Base-by-base conservation (phyloP, 1,140 invertebrate species). In the Drosophila ogumai region DNA sequence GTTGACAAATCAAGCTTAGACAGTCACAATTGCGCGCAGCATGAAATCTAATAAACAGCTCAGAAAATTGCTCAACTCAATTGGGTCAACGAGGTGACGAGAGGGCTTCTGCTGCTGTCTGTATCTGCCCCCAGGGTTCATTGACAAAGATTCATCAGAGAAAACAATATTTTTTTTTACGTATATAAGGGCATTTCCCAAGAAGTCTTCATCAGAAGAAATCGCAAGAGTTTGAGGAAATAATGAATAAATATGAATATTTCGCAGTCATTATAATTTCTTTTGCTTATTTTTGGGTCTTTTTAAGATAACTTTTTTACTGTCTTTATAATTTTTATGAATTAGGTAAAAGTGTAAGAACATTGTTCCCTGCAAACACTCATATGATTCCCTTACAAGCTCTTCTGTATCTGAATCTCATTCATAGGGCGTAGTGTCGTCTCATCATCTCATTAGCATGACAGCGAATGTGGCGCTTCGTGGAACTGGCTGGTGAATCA, bases 11-110 rank as follows among this genome's bases (percentile, higher is more conserved):
- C 66, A 58, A 67, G 77, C 66, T 78, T 56, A 59, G 80, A 67
- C 28, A 75, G 79, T 59, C 60, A 71, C 68, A 82, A 86, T 86
- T 84, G 76, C 49, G 66, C 76, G 58, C 60, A 60, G 76, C 79
- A 75, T 67, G 64, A 87, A 86, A 86, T 86, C 82, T 86, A 86
- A 86, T 86, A 86, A 82, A 65, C 52, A 66, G 52, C 67, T 71
- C 65, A 61, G 71, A 69, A 77, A 86, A 88, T 88, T 88, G 79
- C 84, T 82, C 84, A 75, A 87, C 75, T 72, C 58, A 87, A 80
- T 90, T 90, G 50, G 82, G 82, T 88, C 82, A 87, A 63, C 58
- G 67, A 68, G 72, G 80, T 75, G 57, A 54, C 73, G 36, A 19
- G 46, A 41, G 60, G 60, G 64, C 41, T 55, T 38, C 25, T 38